Evolutionary conservation across 2,888 invertebrate genomes (phyloP).

Genomic region (Celastrina argiolus): DNA sequence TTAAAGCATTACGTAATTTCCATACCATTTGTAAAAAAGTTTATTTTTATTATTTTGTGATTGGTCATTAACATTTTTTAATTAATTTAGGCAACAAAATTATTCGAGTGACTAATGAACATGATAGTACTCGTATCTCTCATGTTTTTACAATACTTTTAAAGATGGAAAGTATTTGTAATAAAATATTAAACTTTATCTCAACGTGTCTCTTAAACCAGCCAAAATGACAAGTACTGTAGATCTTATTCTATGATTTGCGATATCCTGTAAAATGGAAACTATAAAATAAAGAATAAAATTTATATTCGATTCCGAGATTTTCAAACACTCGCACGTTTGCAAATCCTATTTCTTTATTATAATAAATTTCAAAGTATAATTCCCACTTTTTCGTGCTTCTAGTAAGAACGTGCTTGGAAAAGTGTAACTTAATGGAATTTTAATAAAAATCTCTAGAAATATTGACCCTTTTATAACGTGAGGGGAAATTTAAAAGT

Average conservation of each 20-base stretch:
- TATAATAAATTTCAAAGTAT: constrained; percentile 14
- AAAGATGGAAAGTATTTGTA: too few relatives aligned
- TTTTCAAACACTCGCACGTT: constrained; percentile 8
- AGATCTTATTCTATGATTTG: neutral
- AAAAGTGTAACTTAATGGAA: neutral
- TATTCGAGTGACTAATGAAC: too few relatives aligned
- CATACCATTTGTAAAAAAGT: neutral
- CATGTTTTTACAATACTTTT: neutral
- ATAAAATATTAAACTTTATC: neutral
- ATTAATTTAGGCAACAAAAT: neutral
- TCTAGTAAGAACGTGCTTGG: neutral
- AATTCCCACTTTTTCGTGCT: neutral
- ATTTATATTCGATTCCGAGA: constrained; percentile 15
- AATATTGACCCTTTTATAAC: neutral
- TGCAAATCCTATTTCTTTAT: constrained; percentile 7
- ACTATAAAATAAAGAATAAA: neutral
- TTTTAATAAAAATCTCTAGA: neutral
- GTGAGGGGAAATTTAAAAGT: neutral
- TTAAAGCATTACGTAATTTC: neutral
- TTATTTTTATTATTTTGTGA: neutral
- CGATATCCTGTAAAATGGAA: constrained; percentile 1
- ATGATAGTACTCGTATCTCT: too few relatives aligned
- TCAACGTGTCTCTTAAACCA: constrained; percentile 1
- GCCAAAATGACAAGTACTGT: constrained; percentile 8
- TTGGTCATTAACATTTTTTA: neutral